These are phyloP conservation scores for Esox masquinongy DNA, from an alignment of 2,797 vertebrate genomes.

Conservation along the genomic window DNA sequence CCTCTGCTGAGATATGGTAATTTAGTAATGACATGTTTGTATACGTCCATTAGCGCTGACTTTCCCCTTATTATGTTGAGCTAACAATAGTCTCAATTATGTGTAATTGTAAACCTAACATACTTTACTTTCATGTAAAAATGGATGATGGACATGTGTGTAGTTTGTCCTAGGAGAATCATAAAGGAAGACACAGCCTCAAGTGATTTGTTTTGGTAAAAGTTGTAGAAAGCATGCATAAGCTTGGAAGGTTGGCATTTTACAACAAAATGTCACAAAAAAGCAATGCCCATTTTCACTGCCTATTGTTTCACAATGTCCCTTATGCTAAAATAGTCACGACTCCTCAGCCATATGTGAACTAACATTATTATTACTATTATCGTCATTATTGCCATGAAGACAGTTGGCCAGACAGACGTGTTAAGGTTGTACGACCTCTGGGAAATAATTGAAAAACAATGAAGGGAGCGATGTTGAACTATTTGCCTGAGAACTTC, in stretches of 20 bases:
- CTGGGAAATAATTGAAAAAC: not conserved
- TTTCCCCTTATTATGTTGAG: conserved; percentile 74
- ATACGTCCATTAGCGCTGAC: conserved; percentile 73
- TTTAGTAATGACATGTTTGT: conserved; percentile 75
- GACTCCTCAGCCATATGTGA: not conserved
- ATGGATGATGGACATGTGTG: conserved; percentile 59
- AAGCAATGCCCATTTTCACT: not conserved
- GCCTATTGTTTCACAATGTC: not conserved
- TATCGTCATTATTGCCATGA: not conserved
- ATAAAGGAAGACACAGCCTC: conserved; percentile 46
- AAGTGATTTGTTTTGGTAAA: conserved; percentile 48
- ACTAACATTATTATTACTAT: not conserved
- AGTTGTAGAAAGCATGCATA: conserved; percentile 46
- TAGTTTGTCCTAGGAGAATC: conserved; percentile 55
- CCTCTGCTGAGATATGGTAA: conserved; percentile 76
- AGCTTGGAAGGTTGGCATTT: conserved; percentile 30
- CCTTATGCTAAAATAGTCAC: not conserved
- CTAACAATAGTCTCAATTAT: conserved; percentile 76
- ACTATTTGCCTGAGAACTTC: not conserved
- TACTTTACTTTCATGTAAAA: conserved; percentile 62
- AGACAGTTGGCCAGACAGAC: not conserved
- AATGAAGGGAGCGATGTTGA: not conserved
- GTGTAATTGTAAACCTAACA: conserved; percentile 71
- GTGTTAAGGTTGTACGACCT: not conserved
- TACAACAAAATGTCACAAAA: conserved; percentile 18